Evolutionary conservation across 2,797 vertebrate species (phyloP).

Genomic region (Darevskia nairensis): DNA sequence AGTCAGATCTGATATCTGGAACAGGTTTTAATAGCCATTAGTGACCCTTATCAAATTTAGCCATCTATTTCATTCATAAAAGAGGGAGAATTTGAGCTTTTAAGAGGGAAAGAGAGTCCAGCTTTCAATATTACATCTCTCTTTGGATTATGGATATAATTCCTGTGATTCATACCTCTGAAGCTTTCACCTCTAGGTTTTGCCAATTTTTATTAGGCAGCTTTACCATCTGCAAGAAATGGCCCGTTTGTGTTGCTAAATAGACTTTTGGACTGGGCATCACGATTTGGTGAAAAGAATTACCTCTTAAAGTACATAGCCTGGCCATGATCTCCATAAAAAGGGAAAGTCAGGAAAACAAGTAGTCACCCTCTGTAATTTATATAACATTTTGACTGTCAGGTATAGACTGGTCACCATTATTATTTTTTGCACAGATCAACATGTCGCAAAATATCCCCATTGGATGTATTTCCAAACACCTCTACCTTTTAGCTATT

Average conservation of each 20-base stretch:
- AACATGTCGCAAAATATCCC: not conserved
- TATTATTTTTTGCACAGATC: not conserved
- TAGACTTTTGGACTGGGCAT: not conserved
- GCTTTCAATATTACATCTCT: not conserved
- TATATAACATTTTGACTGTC: not conserved
- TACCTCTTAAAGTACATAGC: not conserved
- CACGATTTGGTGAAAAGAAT: not conserved
- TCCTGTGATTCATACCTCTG: not conserved
- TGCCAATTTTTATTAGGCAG: not conserved
- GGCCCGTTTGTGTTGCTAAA: not conserved
- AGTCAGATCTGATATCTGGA: too few relatives aligned
- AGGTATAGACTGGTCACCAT: not conserved
- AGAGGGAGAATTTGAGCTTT: not conserved
- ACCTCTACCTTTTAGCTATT: not conserved
- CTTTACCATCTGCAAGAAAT: not conserved
- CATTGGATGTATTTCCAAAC: conserved; percentile 15
- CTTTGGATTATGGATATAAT: not conserved
- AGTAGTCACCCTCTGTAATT: not conserved
- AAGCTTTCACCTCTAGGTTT: not conserved
- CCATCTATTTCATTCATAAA: not conserved
- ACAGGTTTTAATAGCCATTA: too few relatives aligned
- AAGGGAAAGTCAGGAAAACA: not conserved
- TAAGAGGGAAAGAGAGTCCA: not conserved
- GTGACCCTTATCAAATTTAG: too few relatives aligned
- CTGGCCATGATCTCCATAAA: not conserved